These are phyloP conservation scores for Indicator maculatus DNA, from an alignment of 2,113 vertebrate genomes.

Conservation along the genomic window DNA sequence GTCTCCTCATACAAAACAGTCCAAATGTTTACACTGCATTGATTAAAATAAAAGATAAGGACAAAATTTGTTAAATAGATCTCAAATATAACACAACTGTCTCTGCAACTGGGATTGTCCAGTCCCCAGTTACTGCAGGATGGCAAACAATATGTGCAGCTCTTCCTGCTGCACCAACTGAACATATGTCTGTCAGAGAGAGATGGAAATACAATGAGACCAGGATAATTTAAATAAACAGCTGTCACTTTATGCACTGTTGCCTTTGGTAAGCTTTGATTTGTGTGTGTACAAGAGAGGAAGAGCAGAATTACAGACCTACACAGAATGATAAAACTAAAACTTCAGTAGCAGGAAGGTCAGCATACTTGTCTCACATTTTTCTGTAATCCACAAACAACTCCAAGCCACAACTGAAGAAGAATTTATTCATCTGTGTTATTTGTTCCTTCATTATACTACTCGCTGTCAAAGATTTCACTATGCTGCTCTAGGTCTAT, in stretches of 20 bases:
- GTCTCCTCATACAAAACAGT: not conserved
- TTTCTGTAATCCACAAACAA: not conserved
- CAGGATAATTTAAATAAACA: conserved; percentile 78
- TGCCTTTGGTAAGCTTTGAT: conserved; percentile 74
- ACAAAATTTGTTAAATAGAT: conserved; percentile 2
- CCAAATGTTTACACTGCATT: conserved; percentile 21
- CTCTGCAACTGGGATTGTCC: conserved; percentile 66
- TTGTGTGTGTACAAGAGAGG: conserved; percentile 17
- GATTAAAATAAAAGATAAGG: not conserved
- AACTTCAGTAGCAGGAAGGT: not conserved
- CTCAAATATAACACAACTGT: conserved; percentile 25
- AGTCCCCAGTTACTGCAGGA: conserved; percentile 37
- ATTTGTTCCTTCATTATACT: conserved; percentile 32
- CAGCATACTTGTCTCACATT: not conserved
- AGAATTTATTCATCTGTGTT: conserved; percentile 12
- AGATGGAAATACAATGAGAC: conserved; percentile 60
- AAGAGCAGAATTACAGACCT: not conserved
- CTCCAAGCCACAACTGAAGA: not conserved
- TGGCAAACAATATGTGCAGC: conserved; percentile 73
- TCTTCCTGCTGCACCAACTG: conserved; percentile 57
- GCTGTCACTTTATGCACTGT: conserved; percentile 73
- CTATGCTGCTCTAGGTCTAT: not conserved
- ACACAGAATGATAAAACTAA: not conserved
- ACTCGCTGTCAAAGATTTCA: conserved; percentile 17
- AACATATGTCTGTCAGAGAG: conserved; percentile 75